These are phyloP conservation scores for Clitarchus hookeri DNA, from an alignment of 2,888 invertebrate species.

Conservation along the genomic window DNA sequence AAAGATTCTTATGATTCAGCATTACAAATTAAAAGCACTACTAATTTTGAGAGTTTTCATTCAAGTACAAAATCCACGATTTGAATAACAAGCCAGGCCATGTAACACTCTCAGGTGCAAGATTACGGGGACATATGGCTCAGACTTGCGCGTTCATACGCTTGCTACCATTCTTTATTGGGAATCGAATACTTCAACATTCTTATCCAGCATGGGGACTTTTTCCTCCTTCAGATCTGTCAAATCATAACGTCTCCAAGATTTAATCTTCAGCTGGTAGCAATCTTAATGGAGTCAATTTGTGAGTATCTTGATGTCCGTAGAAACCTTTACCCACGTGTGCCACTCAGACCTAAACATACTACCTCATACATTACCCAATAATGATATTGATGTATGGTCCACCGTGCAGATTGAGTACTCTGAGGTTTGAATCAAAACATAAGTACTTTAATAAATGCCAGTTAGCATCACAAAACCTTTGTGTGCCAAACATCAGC, in stretches of 20 bases:
- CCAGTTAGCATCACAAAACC: neutral
- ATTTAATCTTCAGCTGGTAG: neutral
- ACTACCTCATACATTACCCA: neutral
- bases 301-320: too few species aligned
- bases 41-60: slow-evolving; percentile 1
- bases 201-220: neutral
- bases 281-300: neutral
- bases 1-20: neutral
- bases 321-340: too few species aligned
- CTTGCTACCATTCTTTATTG: neutral
- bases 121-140: neutral
- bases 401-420: neutral
- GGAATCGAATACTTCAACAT: neutral
- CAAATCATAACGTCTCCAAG: neutral
- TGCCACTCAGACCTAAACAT: neutral
- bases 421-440: neutral
- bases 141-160: neutral
- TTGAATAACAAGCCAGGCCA: neutral
- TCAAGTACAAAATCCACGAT: neutral
- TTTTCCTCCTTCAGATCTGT: neutral
- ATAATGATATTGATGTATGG: neutral
- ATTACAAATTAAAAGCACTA: neutral
- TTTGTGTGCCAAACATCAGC: neutral
- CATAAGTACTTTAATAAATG: neutral
- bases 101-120: neutral